Percentiles rank a stretch among this genome's conserved stretches.
Evolutionary conservation across 1,140 invertebrate genomes (phyloP).

Genomic region (Wiebesia pumilae): DNA sequence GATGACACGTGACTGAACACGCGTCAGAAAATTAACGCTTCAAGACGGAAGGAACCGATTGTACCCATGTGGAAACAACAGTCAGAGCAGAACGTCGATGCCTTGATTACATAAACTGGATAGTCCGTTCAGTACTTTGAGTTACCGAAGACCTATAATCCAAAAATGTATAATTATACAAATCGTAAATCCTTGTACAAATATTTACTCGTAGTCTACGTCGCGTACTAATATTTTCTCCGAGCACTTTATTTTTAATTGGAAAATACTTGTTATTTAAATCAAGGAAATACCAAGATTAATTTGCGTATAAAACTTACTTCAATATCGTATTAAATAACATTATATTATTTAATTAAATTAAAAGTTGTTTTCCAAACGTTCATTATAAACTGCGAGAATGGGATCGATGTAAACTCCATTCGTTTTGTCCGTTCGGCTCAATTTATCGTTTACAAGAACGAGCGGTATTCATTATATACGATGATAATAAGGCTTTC

Average conservation of each 20-base stretch:
- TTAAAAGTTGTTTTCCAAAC: background rate
- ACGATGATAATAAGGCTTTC: slow-evolving; percentile 1
- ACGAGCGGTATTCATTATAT: background rate
- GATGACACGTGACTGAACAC: slow-evolving; percentile 35
- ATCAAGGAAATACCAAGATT: no score
- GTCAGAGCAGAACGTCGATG: slow-evolving; percentile 23
- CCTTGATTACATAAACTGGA: slow-evolving; percentile 23
- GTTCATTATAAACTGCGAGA: background rate
- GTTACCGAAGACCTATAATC: background rate
- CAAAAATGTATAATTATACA: background rate
- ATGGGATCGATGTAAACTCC: background rate
- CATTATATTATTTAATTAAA: no score
- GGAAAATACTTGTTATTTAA: background rate
- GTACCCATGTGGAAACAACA: slow-evolving; percentile 5
- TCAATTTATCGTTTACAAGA: background rate
- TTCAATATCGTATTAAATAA: no score
- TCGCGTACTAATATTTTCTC: background rate
- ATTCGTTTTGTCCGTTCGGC: no score
- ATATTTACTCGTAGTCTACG: background rate
- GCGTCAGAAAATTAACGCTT: slow-evolving; percentile 42
- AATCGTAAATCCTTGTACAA: background rate
- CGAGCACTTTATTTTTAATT: background rate
- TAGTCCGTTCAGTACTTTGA: background rate
- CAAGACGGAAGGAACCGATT: slow-evolving; percentile 42
- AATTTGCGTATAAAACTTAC: no score